Percentiles rank a stretch among this genome's conserved stretches.
These are phyloP conservation scores for Corythaeola cristata DNA, from an alignment of 2,113 vertebrate species.

Conservation along the genomic window DNA sequence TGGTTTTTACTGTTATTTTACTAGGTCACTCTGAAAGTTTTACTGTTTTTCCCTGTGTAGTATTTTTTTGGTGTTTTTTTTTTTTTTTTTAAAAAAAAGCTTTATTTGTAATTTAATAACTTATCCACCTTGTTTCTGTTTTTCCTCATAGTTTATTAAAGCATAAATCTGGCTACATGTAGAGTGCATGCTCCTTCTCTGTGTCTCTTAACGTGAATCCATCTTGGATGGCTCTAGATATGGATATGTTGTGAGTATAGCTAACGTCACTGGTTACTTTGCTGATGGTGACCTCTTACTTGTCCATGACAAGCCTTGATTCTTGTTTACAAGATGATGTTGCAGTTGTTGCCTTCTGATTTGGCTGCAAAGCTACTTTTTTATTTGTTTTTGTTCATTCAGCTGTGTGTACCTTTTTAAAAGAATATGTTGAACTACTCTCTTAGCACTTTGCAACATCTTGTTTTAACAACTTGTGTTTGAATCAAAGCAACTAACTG, in stretches of 20 bases:
- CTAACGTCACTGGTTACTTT: not conserved
- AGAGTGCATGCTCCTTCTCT: not conserved
- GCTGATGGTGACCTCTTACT: not conserved
- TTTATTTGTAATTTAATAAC: not conserved
- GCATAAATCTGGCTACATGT: not conserved
- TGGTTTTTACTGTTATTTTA: not conserved
- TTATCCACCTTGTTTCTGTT: not conserved
- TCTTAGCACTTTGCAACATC: constrained; percentile 3
- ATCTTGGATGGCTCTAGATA: not conserved
- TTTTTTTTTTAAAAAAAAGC: not conserved
- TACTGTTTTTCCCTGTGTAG: not conserved
- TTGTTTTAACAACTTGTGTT: constrained; percentile 16
- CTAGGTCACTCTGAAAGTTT: not conserved
- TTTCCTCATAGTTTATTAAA: not conserved
- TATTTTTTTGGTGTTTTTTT: too few relatives aligned
- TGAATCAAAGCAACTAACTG: not conserved
- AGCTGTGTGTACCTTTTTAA: not conserved
- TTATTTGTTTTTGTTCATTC: not conserved
- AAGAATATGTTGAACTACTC: not conserved
- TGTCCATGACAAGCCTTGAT: not conserved
- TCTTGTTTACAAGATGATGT: not conserved
- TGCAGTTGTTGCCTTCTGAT: not conserved
- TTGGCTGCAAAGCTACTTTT: not conserved
- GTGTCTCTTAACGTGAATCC: not conserved
- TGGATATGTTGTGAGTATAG: not conserved